Evolutionary conservation across 2,797 vertebrate species (phyloP).

Genomic region (Dryobates pubescens): DNA sequence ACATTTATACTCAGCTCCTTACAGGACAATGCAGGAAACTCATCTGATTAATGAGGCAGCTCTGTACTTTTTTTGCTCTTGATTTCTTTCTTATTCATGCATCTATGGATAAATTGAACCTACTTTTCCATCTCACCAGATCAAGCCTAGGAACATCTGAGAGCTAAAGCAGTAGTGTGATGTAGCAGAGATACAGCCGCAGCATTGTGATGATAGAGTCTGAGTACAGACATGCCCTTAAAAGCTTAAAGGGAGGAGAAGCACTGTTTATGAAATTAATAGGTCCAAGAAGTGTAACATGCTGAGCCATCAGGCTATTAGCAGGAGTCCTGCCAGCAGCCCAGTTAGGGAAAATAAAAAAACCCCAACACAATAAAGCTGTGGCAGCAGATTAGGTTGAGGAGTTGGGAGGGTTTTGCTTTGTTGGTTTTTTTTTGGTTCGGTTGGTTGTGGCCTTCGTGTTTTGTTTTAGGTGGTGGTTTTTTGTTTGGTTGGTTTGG

Average conservation of each 20-base stretch:
- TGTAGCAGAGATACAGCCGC: not conserved
- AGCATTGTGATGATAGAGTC: not conserved
- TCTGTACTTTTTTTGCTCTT: not conserved
- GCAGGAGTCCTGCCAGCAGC: conserved; percentile 8
- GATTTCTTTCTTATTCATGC: not conserved
- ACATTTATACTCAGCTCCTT: not conserved
- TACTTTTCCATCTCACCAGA: not conserved
- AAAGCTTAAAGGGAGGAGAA: not conserved
- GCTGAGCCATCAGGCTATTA: not conserved
- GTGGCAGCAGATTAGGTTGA: not conserved
- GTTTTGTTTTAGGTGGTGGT: too few species aligned
- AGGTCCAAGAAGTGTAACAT: not conserved
- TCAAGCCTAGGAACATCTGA: not conserved
- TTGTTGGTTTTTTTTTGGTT: too few species aligned
- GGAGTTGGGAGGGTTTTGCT: not conserved
- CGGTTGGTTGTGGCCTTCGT: too few species aligned
- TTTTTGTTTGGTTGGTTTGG: too few species aligned
- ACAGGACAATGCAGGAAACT: not conserved
- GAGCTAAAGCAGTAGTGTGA: not conserved
- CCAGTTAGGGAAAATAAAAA: not conserved
- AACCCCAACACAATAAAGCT: not conserved
- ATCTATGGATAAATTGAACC: not conserved
- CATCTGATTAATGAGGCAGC: not conserved
- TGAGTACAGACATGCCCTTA: not conserved
- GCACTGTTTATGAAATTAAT: not conserved